phyloP scores from a whole-genome alignment of 2,888 invertebrate genomes.

The Phortica magna region DNA sequence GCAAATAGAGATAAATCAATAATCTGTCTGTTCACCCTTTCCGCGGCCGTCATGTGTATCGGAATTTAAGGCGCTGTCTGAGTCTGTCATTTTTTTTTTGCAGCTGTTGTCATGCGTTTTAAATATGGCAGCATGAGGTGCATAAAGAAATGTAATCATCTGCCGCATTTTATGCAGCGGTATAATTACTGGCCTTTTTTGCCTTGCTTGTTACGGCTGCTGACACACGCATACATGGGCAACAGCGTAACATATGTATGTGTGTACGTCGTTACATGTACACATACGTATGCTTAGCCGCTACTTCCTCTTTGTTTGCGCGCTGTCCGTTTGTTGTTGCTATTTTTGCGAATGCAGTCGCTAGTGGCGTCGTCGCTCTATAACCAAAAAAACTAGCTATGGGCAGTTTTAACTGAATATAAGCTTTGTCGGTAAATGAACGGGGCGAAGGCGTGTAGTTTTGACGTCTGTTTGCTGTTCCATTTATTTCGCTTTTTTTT shows the following conservation, averaged over 20 bases:
- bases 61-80: constrained; percentile 26
- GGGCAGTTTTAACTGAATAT: constrained; percentile 24
- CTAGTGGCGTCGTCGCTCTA: background rate
- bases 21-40: background rate
- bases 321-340: background rate
- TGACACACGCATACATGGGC: too few species aligned
- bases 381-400: constrained; percentile 20
- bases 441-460: background rate
- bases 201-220: background rate
- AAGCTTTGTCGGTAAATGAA: background rate
- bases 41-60: background rate
- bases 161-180: background rate
- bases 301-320: constrained; percentile 2
- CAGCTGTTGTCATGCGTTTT: background rate
- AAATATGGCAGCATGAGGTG: background rate
- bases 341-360: constrained; percentile 1
- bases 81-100: background rate
- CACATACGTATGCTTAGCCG: background rate
- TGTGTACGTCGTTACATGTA: too few species aligned
- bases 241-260: too few species aligned
- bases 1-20: background rate
- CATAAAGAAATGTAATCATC: background rate
- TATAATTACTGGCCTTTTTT: background rate
- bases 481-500: constrained; percentile 1
- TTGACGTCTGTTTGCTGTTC: background rate